Evolutionary conservation across 1,140 invertebrate genomes (phyloP).

Genomic region (Melipona quadrifasciata): DNA sequence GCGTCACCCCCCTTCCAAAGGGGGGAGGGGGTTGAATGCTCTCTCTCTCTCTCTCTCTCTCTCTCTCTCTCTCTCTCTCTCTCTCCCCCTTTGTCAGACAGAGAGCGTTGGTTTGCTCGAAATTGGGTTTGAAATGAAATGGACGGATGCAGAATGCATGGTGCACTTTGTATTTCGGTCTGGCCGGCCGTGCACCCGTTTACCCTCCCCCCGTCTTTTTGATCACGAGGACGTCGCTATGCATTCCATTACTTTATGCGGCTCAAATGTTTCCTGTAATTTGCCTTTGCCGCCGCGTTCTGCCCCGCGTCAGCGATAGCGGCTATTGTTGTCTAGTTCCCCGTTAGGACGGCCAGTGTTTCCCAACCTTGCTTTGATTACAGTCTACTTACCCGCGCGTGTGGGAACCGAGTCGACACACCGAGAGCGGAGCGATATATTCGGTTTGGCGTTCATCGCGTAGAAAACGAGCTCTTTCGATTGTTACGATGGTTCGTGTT

Average conservation of each 20-base stretch:
- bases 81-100: no score
- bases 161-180: slow-evolving; percentile 27
- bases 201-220: slow-evolving; percentile 2
- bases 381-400: no score
- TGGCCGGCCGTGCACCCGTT: neutral
- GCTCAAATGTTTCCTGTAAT: slow-evolving; percentile 24
- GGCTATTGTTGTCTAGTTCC: slow-evolving; percentile 21
- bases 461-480: no score
- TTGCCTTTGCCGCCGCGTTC: neutral
- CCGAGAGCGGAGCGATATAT: no score
- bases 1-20: no score
- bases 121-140: slow-evolving; percentile 61
- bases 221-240: slow-evolving; percentile 4
- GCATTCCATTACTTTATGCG: slow-evolving; percentile 20
- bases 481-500: no score
- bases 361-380: neutral
- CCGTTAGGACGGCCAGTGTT: neutral
- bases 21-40: neutral
- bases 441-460: no score
- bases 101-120: slow-evolving; percentile 28
- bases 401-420: no score
- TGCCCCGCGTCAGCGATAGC: neutral
- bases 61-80: no score
- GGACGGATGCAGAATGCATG: slow-evolving; percentile 39
- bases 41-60: no score